phyloP scores from a whole-genome alignment of 2,113 vertebrate species.

The Grantiella picta region DNA sequence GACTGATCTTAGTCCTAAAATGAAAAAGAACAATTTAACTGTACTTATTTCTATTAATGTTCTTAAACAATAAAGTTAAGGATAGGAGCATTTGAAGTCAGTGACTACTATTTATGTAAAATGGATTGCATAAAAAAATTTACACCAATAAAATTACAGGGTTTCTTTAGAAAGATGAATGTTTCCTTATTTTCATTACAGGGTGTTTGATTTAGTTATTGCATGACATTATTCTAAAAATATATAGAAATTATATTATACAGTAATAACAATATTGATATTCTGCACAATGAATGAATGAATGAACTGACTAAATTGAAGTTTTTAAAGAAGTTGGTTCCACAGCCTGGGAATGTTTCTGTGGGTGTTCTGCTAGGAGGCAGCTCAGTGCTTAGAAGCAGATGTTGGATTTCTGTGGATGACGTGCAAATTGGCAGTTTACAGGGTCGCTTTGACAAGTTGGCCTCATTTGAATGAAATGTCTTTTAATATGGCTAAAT shows the following conservation, averaged over 20 bases:
- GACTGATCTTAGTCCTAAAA: neutral
- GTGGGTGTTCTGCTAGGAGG: neutral
- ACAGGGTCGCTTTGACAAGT: neutral
- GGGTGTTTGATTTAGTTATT: neutral
- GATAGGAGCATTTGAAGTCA: neutral
- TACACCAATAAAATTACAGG: neutral
- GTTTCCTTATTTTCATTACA: neutral
- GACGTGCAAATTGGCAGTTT: neutral
- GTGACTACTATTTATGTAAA: neutral
- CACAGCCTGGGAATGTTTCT: neutral
- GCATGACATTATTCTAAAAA: neutral
- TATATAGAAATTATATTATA: neutral
- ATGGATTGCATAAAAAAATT: neutral
- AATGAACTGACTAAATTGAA: neutral
- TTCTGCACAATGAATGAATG: neutral
- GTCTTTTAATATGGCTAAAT: neutral
- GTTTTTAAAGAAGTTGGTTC: neutral
- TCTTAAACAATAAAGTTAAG: neutral
- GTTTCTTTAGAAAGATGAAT: neutral
- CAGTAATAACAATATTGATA: neutral
- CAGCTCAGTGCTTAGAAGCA: neutral
- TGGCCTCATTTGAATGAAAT: conserved; percentile 1
- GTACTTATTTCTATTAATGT: neutral
- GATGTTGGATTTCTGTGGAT: neutral
- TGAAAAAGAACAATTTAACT: neutral